Conservation (phyloP, 2,113 vertebrate species). For the Megaceryle maxima region DNA sequence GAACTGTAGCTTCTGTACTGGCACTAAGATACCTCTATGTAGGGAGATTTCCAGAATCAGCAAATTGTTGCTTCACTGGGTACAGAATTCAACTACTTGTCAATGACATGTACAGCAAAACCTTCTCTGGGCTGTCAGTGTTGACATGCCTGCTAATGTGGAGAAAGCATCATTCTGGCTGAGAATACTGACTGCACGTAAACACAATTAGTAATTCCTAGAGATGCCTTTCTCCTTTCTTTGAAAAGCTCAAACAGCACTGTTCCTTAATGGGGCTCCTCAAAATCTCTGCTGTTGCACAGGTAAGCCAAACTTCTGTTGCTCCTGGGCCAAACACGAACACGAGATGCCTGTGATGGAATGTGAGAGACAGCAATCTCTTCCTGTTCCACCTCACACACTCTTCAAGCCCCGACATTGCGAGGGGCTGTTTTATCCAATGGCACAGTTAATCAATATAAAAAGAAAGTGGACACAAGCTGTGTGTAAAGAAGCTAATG, state of each 20-base stretch:
- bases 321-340: neutral
- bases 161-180: neutral
- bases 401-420: neutral
- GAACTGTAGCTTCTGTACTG: neutral
- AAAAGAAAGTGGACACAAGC: neutral
- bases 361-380: too few relatives aligned
- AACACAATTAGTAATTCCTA: neutral
- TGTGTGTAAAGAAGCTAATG: neutral
- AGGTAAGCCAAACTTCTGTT: neutral
- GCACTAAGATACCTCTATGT: neutral
- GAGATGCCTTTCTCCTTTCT: neutral
- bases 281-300: neutral
- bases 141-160: neutral
- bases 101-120: neutral
- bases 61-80: neutral
- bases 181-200: neutral
- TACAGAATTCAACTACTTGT: neutral
- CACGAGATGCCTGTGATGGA: neutral
- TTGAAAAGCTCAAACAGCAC: neutral
- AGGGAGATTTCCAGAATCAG: neutral
- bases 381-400: neutral
- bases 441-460: neutral
- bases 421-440: neutral
- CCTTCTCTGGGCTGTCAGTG: neutral
- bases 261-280: neutral